These are phyloP conservation scores for Drosophila colorata DNA, from an alignment of 2,888 invertebrate genomes.

Conservation along the genomic window DNA sequence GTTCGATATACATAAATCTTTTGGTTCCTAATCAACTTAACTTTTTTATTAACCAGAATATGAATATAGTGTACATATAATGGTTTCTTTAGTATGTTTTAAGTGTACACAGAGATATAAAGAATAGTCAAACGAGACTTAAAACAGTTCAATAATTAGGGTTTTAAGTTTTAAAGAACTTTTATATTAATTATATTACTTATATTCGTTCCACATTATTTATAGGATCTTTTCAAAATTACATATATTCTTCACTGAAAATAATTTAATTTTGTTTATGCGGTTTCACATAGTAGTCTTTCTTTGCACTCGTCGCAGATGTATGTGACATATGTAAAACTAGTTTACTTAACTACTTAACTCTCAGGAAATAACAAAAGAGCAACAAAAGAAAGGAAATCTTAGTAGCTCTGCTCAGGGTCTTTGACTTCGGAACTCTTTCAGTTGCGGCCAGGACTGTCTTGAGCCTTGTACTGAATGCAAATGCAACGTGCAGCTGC, in stretches of 20 bases:
- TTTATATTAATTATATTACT: no score
- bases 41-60: no score
- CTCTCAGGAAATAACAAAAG: constrained; percentile 22
- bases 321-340: constrained; percentile 39
- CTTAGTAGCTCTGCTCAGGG: constrained; percentile 20
- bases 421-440: constrained; percentile 42
- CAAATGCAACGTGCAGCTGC: constrained; percentile 36
- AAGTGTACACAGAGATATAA: no score
- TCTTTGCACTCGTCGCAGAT: neutral
- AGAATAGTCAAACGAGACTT: no score
- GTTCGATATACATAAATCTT: no score
- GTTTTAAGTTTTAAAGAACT: no score
- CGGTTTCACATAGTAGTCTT: neutral
- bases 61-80: no score
- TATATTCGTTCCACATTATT: no score
- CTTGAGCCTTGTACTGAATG: constrained; percentile 21
- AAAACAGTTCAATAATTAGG: no score
- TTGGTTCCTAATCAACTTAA: no score
- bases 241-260: neutral
- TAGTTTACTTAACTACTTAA: constrained; percentile 44
- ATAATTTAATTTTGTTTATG: neutral
- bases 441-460: constrained; percentile 31
- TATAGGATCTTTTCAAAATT: no score
- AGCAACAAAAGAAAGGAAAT: constrained; percentile 11
- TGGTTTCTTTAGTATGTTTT: no score